Conservation (phyloP, 92 coral and sea anemone genomes). For the Epizoanthus ramosus region DNA sequence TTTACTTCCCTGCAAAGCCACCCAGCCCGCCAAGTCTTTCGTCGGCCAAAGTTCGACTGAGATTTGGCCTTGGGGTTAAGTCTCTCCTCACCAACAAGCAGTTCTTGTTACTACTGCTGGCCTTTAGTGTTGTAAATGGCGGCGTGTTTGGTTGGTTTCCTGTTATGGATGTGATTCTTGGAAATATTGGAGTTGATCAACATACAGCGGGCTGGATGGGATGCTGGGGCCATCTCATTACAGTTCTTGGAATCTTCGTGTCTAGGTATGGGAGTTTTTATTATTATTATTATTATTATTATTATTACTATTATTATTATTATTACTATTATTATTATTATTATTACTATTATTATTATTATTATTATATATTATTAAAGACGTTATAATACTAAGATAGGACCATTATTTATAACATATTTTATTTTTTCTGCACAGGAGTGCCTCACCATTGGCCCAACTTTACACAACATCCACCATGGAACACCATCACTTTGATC, state of each 20-base stretch:
- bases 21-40: conserved; percentile 85
- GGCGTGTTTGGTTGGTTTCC: conserved; percentile 92
- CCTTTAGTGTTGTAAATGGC: conserved; percentile 81
- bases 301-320: too few species aligned
- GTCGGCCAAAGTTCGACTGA: conserved; percentile 73
- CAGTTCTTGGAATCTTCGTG: conserved; percentile 76
- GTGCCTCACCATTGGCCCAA: too few species aligned
- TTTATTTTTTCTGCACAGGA: too few species aligned
- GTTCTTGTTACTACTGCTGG: conserved; percentile 66
- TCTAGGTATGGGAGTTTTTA: conserved; percentile 67
- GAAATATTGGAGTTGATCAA: conserved; percentile 82
- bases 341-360: too few species aligned
- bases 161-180: conserved; percentile 83
- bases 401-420: too few species aligned
- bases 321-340: too few species aligned
- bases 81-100: conserved; percentile 68
- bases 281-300: too few species aligned
- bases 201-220: conserved; percentile 95
- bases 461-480: too few species aligned
- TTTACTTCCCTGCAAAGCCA: conserved; percentile 89
- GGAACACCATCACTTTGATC: too few species aligned
- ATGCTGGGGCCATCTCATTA: conserved; percentile 74
- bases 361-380: too few species aligned
- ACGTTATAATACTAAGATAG: too few species aligned
- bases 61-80: conserved; percentile 72